Evolutionary conservation across 2,797 vertebrate species (phyloP).

Genomic region (Catharus ustulatus): DNA sequence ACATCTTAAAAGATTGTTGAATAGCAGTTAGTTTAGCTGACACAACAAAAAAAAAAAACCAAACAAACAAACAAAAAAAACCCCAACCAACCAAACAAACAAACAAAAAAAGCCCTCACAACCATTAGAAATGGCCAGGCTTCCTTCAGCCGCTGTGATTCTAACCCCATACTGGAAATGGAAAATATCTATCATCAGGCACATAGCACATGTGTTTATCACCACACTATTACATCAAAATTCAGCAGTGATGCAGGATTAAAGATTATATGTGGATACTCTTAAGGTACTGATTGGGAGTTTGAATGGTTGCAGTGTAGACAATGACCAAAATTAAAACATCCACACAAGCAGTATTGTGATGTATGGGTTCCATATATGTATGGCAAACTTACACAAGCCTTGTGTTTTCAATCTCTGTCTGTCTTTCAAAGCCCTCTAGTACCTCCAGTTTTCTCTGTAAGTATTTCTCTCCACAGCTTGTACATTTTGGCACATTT

Average conservation of each 20-base stretch:
- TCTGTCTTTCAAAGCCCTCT: background rate
- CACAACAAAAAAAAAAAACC: too few species aligned
- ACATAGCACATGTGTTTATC: background rate
- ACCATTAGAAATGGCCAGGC: background rate
- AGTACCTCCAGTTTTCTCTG: background rate
- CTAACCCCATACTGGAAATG: background rate
- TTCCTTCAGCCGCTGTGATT: background rate
- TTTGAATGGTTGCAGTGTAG: background rate
- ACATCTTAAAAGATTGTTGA: background rate
- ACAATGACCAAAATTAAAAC: background rate
- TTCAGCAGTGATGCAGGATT: background rate
- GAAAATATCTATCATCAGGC: background rate
- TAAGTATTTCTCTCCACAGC: background rate
- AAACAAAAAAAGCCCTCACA: background rate
- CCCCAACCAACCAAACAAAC: too few species aligned
- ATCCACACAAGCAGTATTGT: background rate
- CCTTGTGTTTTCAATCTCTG: background rate
- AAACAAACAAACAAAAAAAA: too few species aligned
- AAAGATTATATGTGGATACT: background rate
- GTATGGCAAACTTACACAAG: background rate
- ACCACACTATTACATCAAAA: background rate
- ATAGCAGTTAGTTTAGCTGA: background rate
- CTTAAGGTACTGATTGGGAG: background rate
- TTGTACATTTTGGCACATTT: conserved; percentile 34
- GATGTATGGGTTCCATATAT: background rate